Evolutionary conservation across 1,140 invertebrate species (phyloP), one percentile per base, ranked within the genome.

Genomic region (Drusus annulatus): DNA sequence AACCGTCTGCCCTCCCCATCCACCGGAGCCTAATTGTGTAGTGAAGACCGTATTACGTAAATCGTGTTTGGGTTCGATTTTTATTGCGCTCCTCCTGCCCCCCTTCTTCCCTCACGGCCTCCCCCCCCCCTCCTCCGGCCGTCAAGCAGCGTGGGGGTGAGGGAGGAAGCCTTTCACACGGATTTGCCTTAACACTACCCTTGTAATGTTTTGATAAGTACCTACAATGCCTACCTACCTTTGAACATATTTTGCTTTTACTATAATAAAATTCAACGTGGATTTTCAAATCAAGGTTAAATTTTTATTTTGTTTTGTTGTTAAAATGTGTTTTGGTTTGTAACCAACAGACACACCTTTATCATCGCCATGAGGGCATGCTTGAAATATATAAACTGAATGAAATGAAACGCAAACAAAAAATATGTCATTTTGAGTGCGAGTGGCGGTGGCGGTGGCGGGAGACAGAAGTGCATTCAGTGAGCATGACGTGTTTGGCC

Each of bases 1-100:
- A 83, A 83, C 82, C 69, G 79, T 52, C 73, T 56, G 52, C 75
- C 74, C 58, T 75, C 65, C 73, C 60, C 58, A 28, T 16, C 80
- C 23, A 45, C 19, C 63, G 52, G 71, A 56, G 75, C 45, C 73
- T 79, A 76, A 76, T 76, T 77, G 71, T 79, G 65, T 63, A 78
- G 62, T 76, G 78, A 60, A 79, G 71, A 58, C 45, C 56, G 80
- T 56, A 79, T 71, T 79, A 79, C 77, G 77, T 60, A 52, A 60
- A 73, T 54, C 76, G 77, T 68, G 77, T 75, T 68, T 65, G 73
- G 68, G 77, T 79, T 79, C 54, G 78, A 79, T 79, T 79, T 79
- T 79, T 79, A 79, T 79, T 65, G 71, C 62, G 19, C 28, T 45
- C 68, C 19, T 45, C 68, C 31, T 28, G 0, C 23, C 62, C 31